A percentile compares a stretch with the other conserved stretches of the same genome.
Evolutionary conservation across 2,888 invertebrate genomes (phyloP).

Genomic region (Arrhopalites spinosus): DNA sequence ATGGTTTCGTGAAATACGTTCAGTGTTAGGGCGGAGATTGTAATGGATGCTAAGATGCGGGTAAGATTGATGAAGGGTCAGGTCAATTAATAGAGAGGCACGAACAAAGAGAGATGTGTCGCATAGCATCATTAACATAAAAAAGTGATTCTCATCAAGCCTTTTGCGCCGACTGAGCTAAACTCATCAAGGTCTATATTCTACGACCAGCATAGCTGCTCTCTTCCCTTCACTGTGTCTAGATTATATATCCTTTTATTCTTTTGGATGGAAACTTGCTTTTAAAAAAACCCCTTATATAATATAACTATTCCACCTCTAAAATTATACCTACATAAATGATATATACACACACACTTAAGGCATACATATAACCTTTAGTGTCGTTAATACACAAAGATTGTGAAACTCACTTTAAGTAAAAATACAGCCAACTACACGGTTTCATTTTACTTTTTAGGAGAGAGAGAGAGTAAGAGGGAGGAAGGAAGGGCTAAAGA

Average conservation of each 20-base stretch:
- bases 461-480: neutral
- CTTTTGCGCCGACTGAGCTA: conserved; percentile 3
- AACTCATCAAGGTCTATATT: conserved; percentile 17
- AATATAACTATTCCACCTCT: neutral
- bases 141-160: conserved; percentile 53
- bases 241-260: neutral
- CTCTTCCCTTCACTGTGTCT: neutral
- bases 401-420: neutral
- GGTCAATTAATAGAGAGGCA: conserved; percentile 51
- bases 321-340: neutral
- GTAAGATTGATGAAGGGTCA: conserved; percentile 53
- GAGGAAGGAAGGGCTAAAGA: neutral
- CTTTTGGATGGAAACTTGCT: too few relatives aligned
- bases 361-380: neutral
- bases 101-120: conserved; percentile 45
- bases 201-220: neutral
- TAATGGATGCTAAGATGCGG: conserved; percentile 14
- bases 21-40: neutral
- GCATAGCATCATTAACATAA: conserved; percentile 52
- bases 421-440: neutral
- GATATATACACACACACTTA: neutral
- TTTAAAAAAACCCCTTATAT: too few relatives aligned
- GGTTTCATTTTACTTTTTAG: neutral
- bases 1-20: too few relatives aligned
- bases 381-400: neutral